These are phyloP conservation scores for Acronicta psi DNA, from an alignment of 2,888 invertebrate genomes.

Conservation along the genomic window DNA sequence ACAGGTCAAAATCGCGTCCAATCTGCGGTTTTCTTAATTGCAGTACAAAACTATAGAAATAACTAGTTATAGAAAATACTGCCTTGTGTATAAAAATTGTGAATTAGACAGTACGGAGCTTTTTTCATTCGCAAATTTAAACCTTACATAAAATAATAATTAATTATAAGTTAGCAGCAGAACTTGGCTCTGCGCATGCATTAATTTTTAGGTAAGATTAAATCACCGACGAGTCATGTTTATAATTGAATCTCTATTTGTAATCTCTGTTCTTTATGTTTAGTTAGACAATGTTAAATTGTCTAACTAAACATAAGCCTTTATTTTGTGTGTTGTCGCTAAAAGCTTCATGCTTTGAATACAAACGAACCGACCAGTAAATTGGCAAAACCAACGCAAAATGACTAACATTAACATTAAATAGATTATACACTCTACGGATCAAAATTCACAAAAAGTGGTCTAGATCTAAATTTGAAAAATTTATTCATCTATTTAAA, in stretches of 20 bases:
- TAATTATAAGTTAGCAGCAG: constrained; percentile 9
- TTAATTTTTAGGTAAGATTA: constrained; percentile 18
- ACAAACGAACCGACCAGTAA: constrained; percentile 20
- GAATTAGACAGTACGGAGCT: too few relatives aligned
- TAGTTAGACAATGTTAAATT: constrained; percentile 33
- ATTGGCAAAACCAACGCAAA: constrained; percentile 26
- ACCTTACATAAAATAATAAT: too few relatives aligned
- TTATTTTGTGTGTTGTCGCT: constrained; percentile 24
- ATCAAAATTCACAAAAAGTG: constrained; percentile 31
- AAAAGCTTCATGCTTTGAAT: constrained; percentile 26
- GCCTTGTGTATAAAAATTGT: too few relatives aligned
- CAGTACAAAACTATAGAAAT: too few relatives aligned
- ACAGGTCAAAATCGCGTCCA: too few relatives aligned
- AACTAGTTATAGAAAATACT: too few relatives aligned
- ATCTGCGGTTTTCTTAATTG: too few relatives aligned
- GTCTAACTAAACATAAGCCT: constrained; percentile 18
- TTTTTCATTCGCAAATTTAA: too few relatives aligned
- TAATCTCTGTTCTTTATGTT: constrained; percentile 48
- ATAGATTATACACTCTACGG: constrained; percentile 25
- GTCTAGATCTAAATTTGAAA: constrained; percentile 31
- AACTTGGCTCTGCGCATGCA: constrained; percentile 17
- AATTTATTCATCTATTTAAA: constrained; percentile 33
- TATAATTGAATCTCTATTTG: constrained; percentile 61
- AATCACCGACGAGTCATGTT: constrained; percentile 58
- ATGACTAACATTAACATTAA: constrained; percentile 31